These are phyloP conservation scores for Platycheirus rosarum DNA, from an alignment of 2,888 invertebrate genomes.

Conservation along the genomic window DNA sequence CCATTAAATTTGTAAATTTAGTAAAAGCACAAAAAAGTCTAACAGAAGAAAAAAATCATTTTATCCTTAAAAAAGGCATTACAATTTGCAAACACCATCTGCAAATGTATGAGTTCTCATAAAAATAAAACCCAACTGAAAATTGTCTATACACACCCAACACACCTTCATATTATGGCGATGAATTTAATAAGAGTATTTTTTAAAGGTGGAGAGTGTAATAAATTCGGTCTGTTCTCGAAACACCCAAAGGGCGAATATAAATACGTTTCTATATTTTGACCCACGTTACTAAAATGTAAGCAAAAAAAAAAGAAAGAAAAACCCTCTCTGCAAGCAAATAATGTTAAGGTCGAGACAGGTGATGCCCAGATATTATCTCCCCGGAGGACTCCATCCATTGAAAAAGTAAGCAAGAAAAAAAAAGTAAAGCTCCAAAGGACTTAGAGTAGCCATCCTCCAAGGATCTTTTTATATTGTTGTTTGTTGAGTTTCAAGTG, in stretches of 20 bases:
- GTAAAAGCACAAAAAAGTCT: neutral
- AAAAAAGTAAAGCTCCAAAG: conserved; percentile 1
- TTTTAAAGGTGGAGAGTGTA: conserved; percentile 46
- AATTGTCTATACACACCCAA: conserved; percentile 39
- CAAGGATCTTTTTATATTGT: conserved; percentile 13
- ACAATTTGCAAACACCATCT: conserved; percentile 55
- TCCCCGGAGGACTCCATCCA: conserved; percentile 21
- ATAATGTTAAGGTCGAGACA: conserved; percentile 49
- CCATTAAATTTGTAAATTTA: conserved; percentile 30
- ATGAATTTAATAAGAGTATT: conserved; percentile 69
- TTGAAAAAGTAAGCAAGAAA: neutral
- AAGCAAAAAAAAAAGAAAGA: conserved; percentile 16
- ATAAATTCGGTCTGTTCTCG: conserved; percentile 63
- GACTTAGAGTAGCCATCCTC: conserved; percentile 20
- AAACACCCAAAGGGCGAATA: conserved; percentile 26
- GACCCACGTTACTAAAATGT: conserved; percentile 42
- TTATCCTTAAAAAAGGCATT: conserved; percentile 24
- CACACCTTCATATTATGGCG: conserved; percentile 33
- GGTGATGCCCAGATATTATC: conserved; percentile 55
- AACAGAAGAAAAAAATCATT: conserved; percentile 16
- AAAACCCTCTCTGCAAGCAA: conserved; percentile 18
- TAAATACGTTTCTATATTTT: conserved; percentile 1
- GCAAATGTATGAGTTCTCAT: conserved; percentile 63
- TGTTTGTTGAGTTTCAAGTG: conserved; percentile 49
- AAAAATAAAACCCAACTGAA: conserved; percentile 63